Percentiles rank a stretch among this genome's conserved stretches.
Evolutionary conservation across 1,140 invertebrate species (phyloP).

Genomic region (Drosophila arawakana): DNA sequence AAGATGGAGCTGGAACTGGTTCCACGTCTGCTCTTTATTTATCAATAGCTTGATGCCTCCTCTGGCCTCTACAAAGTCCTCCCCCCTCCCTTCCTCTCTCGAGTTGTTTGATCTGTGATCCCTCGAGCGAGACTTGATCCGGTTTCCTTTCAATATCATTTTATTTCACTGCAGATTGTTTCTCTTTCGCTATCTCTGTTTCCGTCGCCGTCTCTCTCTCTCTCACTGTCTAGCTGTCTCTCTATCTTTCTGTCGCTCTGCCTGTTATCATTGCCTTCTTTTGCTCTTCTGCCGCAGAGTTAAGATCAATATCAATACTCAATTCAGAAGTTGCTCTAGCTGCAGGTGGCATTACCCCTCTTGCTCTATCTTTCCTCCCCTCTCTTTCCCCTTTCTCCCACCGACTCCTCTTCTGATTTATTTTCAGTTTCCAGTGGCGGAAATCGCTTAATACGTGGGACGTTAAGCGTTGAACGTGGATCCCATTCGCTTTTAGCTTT

Average conservation of each 20-base stretch:
- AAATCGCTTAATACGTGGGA: conserved; percentile 68
- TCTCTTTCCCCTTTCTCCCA: too few relatives aligned
- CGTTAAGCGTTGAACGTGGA: conserved; percentile 27
- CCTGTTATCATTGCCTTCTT: conserved; percentile 46
- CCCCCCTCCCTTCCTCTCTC: neutral
- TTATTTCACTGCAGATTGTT: conserved; percentile 32
- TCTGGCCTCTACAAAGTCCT: neutral
- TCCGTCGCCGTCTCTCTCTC: neutral
- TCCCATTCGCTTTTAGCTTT: conserved; percentile 38
- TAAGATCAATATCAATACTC: conserved; percentile 71
- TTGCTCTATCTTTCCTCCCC: neutral
- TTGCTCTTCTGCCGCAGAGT: conserved; percentile 56
- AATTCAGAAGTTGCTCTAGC: conserved; percentile 33
- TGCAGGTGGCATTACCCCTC: conserved; percentile 55
- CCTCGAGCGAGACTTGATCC: conserved; percentile 37
- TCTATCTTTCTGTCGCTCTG: conserved; percentile 34
- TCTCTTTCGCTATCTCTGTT: conserved; percentile 12
- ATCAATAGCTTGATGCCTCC: conserved; percentile 46
- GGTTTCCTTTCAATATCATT: conserved; percentile 69
- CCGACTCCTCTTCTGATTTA: conserved; percentile 55
- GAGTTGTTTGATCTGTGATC: neutral
- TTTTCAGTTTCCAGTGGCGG: conserved; percentile 57
- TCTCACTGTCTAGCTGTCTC: neutral
- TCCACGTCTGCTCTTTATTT: conserved; percentile 66
- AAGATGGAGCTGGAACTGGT: conserved; percentile 55